Evolutionary conservation across 2,888 invertebrate species (phyloP).

Genomic region (Coenonympha arcania): DNA sequence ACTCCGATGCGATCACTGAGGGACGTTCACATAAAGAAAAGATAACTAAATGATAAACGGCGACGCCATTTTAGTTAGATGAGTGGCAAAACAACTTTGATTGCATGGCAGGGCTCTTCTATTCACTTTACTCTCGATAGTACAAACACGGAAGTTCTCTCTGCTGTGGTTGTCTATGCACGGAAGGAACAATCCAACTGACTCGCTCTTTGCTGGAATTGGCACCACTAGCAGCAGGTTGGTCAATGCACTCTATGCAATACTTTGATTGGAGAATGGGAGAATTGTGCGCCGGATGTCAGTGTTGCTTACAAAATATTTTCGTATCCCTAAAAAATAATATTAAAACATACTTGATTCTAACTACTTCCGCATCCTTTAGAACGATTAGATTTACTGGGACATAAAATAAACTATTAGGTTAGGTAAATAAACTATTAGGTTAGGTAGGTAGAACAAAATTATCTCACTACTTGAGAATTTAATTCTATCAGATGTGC

Average conservation of each 20-base stretch:
- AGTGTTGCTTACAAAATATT: constrained; percentile 39
- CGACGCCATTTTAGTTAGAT: constrained; percentile 70
- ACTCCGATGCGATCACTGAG: constrained; percentile 66
- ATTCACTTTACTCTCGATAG: constrained; percentile 48
- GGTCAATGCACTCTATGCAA: constrained; percentile 71
- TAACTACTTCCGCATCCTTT: too few relatives aligned
- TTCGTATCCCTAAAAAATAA: background rate
- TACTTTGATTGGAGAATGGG: constrained; percentile 71
- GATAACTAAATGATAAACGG: constrained; percentile 66
- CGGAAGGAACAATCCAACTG: constrained; percentile 65
- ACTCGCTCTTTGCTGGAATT: constrained; percentile 46
- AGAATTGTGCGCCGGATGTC: constrained; percentile 51
- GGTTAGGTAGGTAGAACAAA: too few relatives aligned
- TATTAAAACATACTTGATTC: too few relatives aligned
- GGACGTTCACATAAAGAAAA: constrained; percentile 58
- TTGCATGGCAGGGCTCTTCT: constrained; percentile 56
- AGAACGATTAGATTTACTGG: too few relatives aligned
- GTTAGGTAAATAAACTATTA: too few relatives aligned
- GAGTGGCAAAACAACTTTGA: constrained; percentile 60
- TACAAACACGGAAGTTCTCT: constrained; percentile 68
- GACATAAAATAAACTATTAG: background rate
- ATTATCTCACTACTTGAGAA: background rate
- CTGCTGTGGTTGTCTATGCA: too few relatives aligned
- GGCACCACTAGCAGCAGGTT: constrained; percentile 66
- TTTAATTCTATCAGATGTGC: too few relatives aligned